Evolutionary conservation across 2,113 vertebrate genomes (phyloP).

Genomic region (Pangasianodon gigas): DNA sequence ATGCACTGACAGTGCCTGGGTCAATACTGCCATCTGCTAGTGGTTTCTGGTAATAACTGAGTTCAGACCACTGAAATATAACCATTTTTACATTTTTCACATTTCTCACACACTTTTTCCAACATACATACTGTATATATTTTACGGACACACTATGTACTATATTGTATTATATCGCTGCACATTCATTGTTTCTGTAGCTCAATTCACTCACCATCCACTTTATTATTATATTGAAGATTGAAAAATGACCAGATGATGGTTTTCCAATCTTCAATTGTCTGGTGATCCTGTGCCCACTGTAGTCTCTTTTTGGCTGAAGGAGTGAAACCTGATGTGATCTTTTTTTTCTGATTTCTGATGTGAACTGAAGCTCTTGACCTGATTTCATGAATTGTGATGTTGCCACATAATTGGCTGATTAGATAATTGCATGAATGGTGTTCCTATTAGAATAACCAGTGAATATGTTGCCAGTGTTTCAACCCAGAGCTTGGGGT

Average conservation of each 20-base stretch:
- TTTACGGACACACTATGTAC: neutral
- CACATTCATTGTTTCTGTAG: too few species aligned
- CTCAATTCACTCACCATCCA: neutral
- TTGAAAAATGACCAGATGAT: neutral
- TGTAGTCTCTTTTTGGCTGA: neutral
- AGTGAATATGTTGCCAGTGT: neutral
- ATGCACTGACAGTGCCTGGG: constrained; percentile 65
- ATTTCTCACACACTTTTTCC: neutral
- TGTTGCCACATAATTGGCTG: neutral
- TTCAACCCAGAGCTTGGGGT: neutral
- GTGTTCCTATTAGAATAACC: neutral
- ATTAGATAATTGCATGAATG: too few species aligned
- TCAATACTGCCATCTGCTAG: constrained; percentile 78
- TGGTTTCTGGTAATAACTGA: constrained; percentile 2
- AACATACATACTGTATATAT: neutral
- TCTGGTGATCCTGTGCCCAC: neutral
- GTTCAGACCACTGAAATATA: neutral
- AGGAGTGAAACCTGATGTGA: neutral
- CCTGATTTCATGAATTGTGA: neutral
- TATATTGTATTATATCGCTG: neutral
- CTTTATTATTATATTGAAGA: neutral
- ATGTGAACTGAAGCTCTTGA: neutral
- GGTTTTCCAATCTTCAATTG: neutral
- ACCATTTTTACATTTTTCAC: neutral
- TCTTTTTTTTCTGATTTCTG: neutral